Base-by-base conservation (phyloP, 2,797 vertebrate species). In the Acridotheres tristis region DNA sequence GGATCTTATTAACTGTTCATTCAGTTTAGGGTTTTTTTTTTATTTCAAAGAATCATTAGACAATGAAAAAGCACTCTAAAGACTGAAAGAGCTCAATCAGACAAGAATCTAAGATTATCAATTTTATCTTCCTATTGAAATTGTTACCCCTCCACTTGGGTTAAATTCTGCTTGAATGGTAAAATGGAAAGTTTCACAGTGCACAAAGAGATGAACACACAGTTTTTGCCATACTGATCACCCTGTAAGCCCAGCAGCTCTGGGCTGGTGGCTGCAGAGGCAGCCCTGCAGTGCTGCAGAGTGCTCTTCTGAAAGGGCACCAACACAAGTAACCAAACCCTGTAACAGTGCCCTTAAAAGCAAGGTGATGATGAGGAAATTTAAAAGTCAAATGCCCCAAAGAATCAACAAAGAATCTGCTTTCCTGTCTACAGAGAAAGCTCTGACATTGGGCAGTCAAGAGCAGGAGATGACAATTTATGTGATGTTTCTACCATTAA, bases 361-460 rank as follows among this genome's bases (percentile, higher is more conserved):
- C 54, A 93, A 93, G 66, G 62, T 85, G 61, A 88, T 73, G 25
- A 65, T 2, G 13, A 69, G 38, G 82, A 94, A 96, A 95, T 87
- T 69, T 89, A 53, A 80, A 96, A 95, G 59, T 63, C 85, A 95
- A 92, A 91, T 80, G 53, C 9, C 22, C 50, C 26, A 57, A 73
- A 93, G 84, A 89, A 86, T 67, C 65, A 90, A 47, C 84, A 40
- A 40, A 40, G 40, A 40, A 84, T 20, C 68, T 88, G 51, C 54
- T 80, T 45, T 77, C 48, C 73, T 47, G n/a, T 32, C 61, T 68
- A 45, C 55, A n/a, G 73, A 80, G 50, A 75, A 48, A 71, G 30
- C 25, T 32, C 38, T 85, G 67, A 92, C 75, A 76, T 15, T 53
- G 78, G 73, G 62, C 40, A 79, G 57, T 54, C 73, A 92, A 57